These are phyloP conservation scores for Pocillopora damicornis DNA, from an alignment of 64 coral and sea anemone species.

Conservation along the genomic window DNA sequence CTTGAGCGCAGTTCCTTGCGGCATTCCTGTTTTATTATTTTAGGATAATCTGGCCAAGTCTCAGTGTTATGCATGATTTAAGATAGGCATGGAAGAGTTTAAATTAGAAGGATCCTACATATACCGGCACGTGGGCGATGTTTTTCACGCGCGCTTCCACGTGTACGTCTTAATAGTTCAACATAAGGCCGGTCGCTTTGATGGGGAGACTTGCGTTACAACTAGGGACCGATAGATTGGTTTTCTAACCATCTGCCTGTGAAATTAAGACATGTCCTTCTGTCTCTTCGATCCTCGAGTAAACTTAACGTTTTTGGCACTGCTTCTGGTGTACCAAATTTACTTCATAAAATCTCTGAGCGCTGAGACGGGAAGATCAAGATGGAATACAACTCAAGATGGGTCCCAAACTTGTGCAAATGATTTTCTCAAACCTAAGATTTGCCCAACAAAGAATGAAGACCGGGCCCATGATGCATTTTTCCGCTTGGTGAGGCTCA, in stretches of 20 bases:
- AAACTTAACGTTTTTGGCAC: neutral
- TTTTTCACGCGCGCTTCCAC: no score
- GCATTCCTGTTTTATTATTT: constrained; percentile 29
- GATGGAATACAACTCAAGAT: neutral
- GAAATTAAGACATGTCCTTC: neutral
- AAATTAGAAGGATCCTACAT: no score
- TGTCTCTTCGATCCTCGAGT: neutral
- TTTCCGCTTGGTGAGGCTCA: neutral
- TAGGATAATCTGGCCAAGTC: constrained; percentile 42
- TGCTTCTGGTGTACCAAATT: neutral
- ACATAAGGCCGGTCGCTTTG: no score
- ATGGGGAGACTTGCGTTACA: no score
- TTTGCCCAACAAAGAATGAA: neutral
- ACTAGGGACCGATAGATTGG: neutral
- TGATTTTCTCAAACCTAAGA: neutral
- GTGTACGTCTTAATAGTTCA: no score
- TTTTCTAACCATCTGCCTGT: neutral
- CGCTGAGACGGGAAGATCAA: neutral
- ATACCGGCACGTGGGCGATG: no score
- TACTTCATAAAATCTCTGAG: neutral
- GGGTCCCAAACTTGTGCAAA: neutral
- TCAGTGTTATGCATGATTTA: constrained; percentile 32
- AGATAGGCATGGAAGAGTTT: no score
- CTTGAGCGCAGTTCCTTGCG: constrained; percentile 20
- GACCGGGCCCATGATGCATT: neutral